These are phyloP conservation scores for Gasterosteus aculeatus DNA, from an alignment of 2,113 vertebrate genomes.

Conservation along the genomic window DNA sequence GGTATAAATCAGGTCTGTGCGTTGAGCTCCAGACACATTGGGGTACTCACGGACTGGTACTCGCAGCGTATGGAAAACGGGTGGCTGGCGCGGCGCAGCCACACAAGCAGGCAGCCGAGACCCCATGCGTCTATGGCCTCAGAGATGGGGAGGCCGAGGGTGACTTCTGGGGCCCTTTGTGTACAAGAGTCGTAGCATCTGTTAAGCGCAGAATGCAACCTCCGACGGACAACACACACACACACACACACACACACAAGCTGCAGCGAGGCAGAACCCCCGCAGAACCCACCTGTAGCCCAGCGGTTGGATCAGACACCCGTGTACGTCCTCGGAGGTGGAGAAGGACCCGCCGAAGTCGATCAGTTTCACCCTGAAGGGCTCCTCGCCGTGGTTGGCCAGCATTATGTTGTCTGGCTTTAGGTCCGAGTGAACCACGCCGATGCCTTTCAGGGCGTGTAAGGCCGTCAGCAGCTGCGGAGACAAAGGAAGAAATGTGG, in stretches of 20 bases:
- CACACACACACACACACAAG: no score
- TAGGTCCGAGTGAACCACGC: background rate
- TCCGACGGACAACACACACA: no score
- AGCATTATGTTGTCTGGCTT: constrained; percentile 22
- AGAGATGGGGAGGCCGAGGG: background rate
- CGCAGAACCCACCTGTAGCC: constrained; percentile 6
- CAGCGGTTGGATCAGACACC: background rate
- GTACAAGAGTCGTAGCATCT: background rate
- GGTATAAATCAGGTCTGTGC: background rate
- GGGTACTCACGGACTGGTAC: background rate
- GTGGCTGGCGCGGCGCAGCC: background rate
- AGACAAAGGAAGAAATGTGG: background rate
- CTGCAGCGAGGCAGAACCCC: no score
- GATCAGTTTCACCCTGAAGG: constrained; percentile 2
- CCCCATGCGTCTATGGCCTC: constrained; percentile 12
- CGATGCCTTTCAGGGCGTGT: background rate
- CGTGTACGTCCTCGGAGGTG: background rate
- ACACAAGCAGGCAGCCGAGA: background rate
- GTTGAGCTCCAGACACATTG: background rate
- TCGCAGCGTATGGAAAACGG: background rate
- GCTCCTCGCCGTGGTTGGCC: background rate
- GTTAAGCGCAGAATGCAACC: background rate
- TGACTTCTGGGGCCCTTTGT: constrained; percentile 22
- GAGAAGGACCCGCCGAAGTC: background rate
- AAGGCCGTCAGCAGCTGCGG: constrained; percentile 5